Evolutionary conservation across 1,140 invertebrate genomes (phyloP).

Genomic region (Diachasmimorpha longicaudata): DNA sequence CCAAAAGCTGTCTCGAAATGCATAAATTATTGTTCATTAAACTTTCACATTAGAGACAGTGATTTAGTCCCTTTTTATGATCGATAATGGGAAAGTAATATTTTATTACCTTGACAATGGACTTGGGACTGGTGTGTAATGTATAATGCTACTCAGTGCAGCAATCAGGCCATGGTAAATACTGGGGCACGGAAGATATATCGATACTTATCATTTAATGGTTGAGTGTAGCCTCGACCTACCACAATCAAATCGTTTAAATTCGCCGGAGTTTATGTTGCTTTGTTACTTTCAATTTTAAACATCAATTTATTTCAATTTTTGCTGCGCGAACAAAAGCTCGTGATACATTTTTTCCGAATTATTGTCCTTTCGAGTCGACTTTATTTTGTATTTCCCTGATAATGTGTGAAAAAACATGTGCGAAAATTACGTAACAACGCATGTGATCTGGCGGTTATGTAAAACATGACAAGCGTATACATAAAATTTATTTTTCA

Average conservation of each 20-base stretch:
- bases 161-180: background rate
- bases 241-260: background rate
- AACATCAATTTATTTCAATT: background rate
- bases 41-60: background rate
- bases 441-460: too few relatives aligned
- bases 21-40: background rate
- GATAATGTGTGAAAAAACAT: too few relatives aligned
- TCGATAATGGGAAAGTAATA: background rate
- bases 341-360: background rate
- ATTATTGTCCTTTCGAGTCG: too few relatives aligned
- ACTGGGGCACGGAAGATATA: background rate
- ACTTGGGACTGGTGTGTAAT: background rate
- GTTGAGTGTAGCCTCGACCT: background rate
- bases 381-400: too few relatives aligned
- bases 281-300: background rate
- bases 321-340: background rate
- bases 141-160: background rate
- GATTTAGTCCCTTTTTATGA: background rate
- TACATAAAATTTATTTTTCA: too few relatives aligned
- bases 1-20: too few relatives aligned
- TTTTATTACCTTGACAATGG: background rate
- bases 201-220: constrained; percentile 17
- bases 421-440: too few relatives aligned
- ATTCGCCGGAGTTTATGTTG: background rate
- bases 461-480: too few relatives aligned